phyloP scores from a whole-genome alignment of 2,797 vertebrate genomes.

The Sibirionetta formosa region DNA sequence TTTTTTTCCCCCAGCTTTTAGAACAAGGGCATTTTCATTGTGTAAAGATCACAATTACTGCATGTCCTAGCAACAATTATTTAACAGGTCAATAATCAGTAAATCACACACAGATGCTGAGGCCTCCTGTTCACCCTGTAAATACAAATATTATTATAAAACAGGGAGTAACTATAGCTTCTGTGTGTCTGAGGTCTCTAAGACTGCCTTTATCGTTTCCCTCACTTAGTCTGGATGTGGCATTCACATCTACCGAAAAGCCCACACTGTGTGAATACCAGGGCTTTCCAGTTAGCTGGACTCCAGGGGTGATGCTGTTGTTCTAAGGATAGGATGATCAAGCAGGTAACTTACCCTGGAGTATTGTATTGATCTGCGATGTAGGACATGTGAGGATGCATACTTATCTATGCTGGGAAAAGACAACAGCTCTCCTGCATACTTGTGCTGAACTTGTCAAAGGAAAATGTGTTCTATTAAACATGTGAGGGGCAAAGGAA shows the following conservation, averaged over 20 bases:
- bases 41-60: neutral
- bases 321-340: neutral
- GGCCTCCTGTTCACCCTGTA: neutral
- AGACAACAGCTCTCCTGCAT: neutral
- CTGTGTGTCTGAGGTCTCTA: neutral
- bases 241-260: neutral
- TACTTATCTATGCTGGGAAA: neutral
- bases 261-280: neutral
- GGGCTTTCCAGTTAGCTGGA: neutral
- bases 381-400: neutral
- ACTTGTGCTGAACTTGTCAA: neutral
- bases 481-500: rapidly evolving
- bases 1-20: neutral
- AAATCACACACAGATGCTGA: neutral
- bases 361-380: neutral
- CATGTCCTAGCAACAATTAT: neutral
- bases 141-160: neutral
- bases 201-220: neutral
- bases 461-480: neutral
- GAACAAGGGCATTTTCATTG: neutral
- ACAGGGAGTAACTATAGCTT: neutral
- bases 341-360: neutral
- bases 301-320: neutral
- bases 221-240: neutral
- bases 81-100: neutral